Percentiles rank a stretch among this genome's conserved stretches.
Conservation (phyloP, 2,888 invertebrate species). For the Eupithecia subfuscata region DNA sequence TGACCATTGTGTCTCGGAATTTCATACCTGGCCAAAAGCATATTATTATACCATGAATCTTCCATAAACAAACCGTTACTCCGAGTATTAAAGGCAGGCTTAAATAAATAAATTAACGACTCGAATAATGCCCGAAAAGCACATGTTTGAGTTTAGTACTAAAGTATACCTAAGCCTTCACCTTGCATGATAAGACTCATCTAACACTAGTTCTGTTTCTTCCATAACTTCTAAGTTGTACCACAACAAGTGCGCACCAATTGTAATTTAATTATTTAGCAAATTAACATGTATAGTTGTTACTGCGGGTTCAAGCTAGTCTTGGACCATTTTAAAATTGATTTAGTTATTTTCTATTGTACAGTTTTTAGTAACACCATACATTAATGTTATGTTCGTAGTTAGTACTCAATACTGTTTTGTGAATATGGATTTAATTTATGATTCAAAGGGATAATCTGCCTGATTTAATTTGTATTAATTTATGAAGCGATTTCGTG, state of each 20-base stretch:
- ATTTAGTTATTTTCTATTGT: constrained; percentile 16
- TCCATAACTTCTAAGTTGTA: background rate
- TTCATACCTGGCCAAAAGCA: too few species aligned
- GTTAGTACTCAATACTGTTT: constrained; percentile 16
- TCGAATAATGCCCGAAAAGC: background rate
- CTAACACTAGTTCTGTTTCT: background rate
- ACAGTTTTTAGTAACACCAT: constrained; percentile 18
- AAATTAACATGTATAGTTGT: background rate
- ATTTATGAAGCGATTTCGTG: constrained; percentile 5
- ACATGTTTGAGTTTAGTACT: constrained; percentile 5
- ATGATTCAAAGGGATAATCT: constrained; percentile 15
- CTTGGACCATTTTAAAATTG: constrained; percentile 14
- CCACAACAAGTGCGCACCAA: background rate
- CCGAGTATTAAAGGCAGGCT: background rate
- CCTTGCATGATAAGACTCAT: background rate
- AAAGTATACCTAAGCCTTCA: background rate
- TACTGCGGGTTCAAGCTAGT: constrained; percentile 4
- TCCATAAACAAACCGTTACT: background rate
- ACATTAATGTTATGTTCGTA: constrained; percentile 8
- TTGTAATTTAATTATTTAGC: background rate
- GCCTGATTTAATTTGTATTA: constrained; percentile 19
- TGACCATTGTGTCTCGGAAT: too few species aligned
- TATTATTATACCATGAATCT: background rate
- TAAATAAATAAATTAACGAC: background rate
- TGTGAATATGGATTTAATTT: constrained; percentile 8